A percentile compares a stretch with the other conserved stretches of the same genome.
phyloP scores from a whole-genome alignment of 2,888 invertebrate genomes.

The Caenorhabditis uteleia region DNA sequence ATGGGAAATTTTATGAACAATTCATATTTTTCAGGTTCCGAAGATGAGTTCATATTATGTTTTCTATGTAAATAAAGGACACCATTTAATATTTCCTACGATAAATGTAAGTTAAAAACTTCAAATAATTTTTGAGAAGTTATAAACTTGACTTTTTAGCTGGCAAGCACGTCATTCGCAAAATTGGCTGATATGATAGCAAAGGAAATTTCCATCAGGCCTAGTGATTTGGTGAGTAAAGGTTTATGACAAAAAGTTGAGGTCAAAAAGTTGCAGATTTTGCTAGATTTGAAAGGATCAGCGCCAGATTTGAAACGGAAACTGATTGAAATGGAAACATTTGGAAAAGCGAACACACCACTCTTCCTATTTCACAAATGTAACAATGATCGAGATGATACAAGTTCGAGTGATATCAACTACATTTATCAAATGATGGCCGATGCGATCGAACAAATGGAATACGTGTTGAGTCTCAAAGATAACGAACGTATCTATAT shows the following conservation, averaged over 20 bases:
- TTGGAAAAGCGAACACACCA: constrained; percentile 25
- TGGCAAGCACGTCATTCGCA: constrained; percentile 1
- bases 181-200: background rate
- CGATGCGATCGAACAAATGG: constrained; percentile 40
- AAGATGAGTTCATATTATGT: constrained; percentile 7
- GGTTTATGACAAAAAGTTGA: background rate
- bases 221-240: background rate
- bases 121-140: too few relatives aligned
- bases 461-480: constrained; percentile 9
- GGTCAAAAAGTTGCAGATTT: constrained; percentile 14
- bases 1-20: background rate
- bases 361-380: constrained; percentile 38
- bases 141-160: background rate
- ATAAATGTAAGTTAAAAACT: constrained; percentile 21
- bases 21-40: background rate
- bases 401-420: constrained; percentile 26
- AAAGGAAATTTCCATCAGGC: background rate
- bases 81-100: constrained; percentile 11
- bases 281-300: constrained; percentile 11
- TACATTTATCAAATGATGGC: constrained; percentile 40
- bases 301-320: constrained; percentile 13
- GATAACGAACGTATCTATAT: constrained; percentile 27
- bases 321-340: constrained; percentile 1
- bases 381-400: constrained; percentile 23
- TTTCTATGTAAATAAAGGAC: constrained; percentile 32